Percentiles rank a stretch among this genome's conserved stretches.
phyloP scores from a whole-genome alignment of 37 sponge, comb jelly and placozoan species.

The Haliclona indistincta region DNA sequence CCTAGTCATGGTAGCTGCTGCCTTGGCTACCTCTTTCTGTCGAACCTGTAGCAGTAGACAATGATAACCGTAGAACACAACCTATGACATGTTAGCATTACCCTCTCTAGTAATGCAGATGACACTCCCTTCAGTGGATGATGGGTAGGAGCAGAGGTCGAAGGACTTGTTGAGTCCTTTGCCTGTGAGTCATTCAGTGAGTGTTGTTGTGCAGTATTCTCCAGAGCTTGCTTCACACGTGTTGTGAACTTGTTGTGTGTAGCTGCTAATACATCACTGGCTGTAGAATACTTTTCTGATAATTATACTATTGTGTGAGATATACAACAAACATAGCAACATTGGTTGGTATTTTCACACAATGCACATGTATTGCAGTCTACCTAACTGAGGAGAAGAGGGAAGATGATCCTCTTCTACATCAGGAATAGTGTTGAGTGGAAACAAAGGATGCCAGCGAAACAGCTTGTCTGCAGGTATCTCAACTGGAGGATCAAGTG shows the following conservation, averaged over 20 bases:
- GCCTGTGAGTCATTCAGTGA: neutral
- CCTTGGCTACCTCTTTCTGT: slow-evolving; percentile 47
- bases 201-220: neutral
- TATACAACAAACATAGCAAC: no score
- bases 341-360: neutral
- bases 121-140: slow-evolving; percentile 57
- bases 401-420: slow-evolving; percentile 65
- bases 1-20: slow-evolving; percentile 48
- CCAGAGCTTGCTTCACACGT: slow-evolving; percentile 12
- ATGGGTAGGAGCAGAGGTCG: no score
- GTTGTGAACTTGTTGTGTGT: slow-evolving; percentile 9
- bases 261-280: slow-evolving; percentile 42
- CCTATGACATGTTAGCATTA: slow-evolving; percentile 17
- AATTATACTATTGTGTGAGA: neutral
- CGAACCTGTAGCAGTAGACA: slow-evolving; percentile 42
- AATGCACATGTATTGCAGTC: no score
- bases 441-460: slow-evolving; percentile 79
- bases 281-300: slow-evolving; percentile 31
- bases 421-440: slow-evolving; percentile 64
- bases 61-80: neutral
- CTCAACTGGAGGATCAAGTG: slow-evolving; percentile 32
- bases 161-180: no score
- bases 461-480: slow-evolving; percentile 54
- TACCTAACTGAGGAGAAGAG: slow-evolving; percentile 45
- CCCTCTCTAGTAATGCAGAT: slow-evolving; percentile 36